These are phyloP conservation scores for Muricea muricata DNA, from an alignment of 92 coral and sea anemone genomes.

Conservation along the genomic window DNA sequence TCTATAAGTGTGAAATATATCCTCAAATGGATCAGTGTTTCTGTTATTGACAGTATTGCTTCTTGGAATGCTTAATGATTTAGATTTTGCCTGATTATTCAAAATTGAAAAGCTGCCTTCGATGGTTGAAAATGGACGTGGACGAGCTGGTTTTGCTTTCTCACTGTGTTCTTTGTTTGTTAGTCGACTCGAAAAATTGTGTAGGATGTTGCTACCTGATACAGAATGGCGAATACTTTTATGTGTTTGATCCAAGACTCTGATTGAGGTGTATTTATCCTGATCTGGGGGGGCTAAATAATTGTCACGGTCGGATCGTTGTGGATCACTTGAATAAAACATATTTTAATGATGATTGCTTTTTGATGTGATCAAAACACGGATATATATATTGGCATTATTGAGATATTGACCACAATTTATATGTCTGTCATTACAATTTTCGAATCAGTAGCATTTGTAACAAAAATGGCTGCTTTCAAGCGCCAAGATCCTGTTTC, in stretches of 20 bases:
- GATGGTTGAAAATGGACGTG: constrained; percentile 6
- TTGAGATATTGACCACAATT: too few relatives aligned
- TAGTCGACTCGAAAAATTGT: constrained; percentile 17
- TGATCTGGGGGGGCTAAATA: not conserved
- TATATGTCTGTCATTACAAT: too few relatives aligned
- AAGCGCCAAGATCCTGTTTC: not conserved
- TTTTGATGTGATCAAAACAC: not conserved
- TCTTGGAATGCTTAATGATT: not conserved
- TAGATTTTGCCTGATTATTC: not conserved
- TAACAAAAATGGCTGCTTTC: not conserved
- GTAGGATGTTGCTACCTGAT: not conserved
- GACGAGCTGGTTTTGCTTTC: not conserved
- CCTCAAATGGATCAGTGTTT: constrained; percentile 23
- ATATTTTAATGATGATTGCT: not conserved
- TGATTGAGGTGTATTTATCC: constrained; percentile 28
- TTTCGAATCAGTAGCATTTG: not conserved
- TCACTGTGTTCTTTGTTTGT: not conserved
- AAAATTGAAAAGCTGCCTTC: not conserved
- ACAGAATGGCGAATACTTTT: not conserved
- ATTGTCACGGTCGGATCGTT: not conserved
- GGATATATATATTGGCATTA: not conserved
- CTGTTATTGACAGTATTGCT: not conserved
- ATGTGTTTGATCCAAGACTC: constrained; percentile 34
- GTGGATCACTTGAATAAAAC: constrained; percentile 36
- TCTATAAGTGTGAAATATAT: constrained; percentile 14